Evolutionary conservation across 2,113 vertebrate species (phyloP).

Genomic region (Plestiodon gilberti): DNA sequence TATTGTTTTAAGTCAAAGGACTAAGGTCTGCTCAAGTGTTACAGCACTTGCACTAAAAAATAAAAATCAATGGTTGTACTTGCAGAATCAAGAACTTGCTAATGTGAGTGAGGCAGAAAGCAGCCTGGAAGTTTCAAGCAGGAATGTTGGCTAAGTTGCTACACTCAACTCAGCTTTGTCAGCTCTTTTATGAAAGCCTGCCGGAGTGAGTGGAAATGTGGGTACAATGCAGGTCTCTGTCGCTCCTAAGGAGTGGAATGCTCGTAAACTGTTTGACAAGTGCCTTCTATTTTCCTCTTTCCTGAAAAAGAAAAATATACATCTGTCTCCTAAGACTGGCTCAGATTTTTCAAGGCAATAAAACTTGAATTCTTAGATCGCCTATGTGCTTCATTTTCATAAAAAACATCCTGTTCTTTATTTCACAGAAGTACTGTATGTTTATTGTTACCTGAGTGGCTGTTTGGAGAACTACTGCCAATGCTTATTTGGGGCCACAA

Average conservation of each 20-base stretch:
- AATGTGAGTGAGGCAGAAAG: background rate
- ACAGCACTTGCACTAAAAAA: background rate
- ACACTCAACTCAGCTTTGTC: slow-evolving; percentile 63
- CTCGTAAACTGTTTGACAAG: slow-evolving; percentile 73
- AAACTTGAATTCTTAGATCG: slow-evolving; percentile 77
- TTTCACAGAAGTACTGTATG: slow-evolving; percentile 19
- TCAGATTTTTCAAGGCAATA: slow-evolving; percentile 72
- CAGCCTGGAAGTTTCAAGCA: background rate
- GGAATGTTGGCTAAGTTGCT: slow-evolving; percentile 75
- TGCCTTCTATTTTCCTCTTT: slow-evolving; percentile 75
- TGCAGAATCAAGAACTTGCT: background rate
- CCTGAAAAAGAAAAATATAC: slow-evolving; percentile 79
- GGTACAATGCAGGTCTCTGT: slow-evolving; percentile 82
- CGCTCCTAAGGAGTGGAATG: slow-evolving; percentile 82
- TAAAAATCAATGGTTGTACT: background rate
- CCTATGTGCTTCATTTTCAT: slow-evolving; percentile 69
- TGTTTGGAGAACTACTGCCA: background rate
- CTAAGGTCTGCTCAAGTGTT: too few relatives aligned
- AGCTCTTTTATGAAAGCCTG: slow-evolving; percentile 72
- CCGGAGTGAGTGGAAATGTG: slow-evolving; percentile 70
- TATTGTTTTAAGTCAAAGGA: background rate
- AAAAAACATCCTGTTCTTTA: slow-evolving; percentile 43
- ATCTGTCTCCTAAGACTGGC: slow-evolving; percentile 75
- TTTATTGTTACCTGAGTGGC: background rate
- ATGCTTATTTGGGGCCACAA: slow-evolving; percentile 1